Evolutionary conservation across 2,888 invertebrate species (phyloP).

Genomic region (Sepiola atlantica): DNA sequence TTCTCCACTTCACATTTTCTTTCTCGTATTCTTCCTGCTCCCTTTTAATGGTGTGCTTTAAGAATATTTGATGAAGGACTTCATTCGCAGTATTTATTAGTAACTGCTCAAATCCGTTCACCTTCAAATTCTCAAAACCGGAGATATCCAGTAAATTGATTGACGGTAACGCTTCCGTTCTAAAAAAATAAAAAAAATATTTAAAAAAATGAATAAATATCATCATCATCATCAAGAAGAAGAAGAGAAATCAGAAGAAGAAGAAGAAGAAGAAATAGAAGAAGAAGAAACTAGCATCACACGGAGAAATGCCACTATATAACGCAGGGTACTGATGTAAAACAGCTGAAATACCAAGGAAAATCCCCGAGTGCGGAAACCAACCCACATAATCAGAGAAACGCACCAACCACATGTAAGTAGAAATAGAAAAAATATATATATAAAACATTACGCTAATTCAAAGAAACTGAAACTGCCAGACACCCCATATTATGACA

Average conservation of each 20-base stretch:
- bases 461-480: too few relatives aligned
- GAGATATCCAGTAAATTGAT: constrained; percentile 58
- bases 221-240: too few relatives aligned
- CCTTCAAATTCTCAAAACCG: constrained; percentile 59
- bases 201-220: background rate
- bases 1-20: constrained; percentile 57
- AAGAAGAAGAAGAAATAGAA: background rate
- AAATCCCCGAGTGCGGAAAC: too few relatives aligned
- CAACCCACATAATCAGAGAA: too few relatives aligned
- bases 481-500: too few relatives aligned
- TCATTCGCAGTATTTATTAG: constrained; percentile 62
- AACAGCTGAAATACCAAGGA: too few relatives aligned
- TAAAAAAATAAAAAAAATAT: background rate
- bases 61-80: constrained; percentile 61
- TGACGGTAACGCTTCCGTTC: background rate
- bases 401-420: too few relatives aligned
- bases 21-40: constrained; percentile 57
- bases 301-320: too few relatives aligned
- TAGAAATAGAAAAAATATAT: too few relatives aligned
- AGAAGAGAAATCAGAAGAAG: background rate
- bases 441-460: too few relatives aligned
- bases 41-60: constrained; percentile 58
- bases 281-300: background rate
- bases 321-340: too few relatives aligned
- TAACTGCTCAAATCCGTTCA: constrained; percentile 61